phyloP scores from a whole-genome alignment of 2,888 invertebrate genomes.

The Anthophora plumipes region DNA sequence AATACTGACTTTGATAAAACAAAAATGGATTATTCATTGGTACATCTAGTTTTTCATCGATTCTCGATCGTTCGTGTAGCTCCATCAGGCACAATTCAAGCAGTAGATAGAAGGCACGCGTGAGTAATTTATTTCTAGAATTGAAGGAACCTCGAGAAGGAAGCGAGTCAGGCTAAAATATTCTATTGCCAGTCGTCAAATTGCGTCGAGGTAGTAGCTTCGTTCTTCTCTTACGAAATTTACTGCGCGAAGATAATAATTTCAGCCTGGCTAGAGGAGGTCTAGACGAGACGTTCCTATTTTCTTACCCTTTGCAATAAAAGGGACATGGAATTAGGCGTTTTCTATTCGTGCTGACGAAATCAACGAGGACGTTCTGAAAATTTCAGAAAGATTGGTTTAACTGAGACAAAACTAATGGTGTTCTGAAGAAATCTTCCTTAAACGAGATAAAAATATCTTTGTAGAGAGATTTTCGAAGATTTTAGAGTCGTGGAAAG shows the following conservation, averaged over 20 bases:
- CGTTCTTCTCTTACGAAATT: slow-evolving; percentile 28
- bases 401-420: not conserved
- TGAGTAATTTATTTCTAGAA: slow-evolving; percentile 40
- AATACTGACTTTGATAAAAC: no score
- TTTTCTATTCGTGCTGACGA: not conserved
- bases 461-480: no score
- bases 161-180: slow-evolving; percentile 30
- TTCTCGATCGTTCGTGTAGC: slow-evolving; percentile 4
- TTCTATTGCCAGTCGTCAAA: slow-evolving; percentile 42
- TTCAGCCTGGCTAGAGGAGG: not conserved
- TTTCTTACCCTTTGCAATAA: slow-evolving; percentile 14
- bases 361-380: not conserved
- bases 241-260: slow-evolving; percentile 48
- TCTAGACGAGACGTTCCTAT: not conserved
- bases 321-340: slow-evolving; percentile 12
- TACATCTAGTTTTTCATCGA: not conserved
- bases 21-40: no score
- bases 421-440: not conserved
- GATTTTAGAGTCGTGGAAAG: no score
- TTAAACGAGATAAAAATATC: not conserved
- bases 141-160: slow-evolving; percentile 30
- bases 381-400: slow-evolving; percentile 8
- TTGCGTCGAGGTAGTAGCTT: slow-evolving; percentile 5
- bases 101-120: slow-evolving; percentile 5
- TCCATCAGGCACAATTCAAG: not conserved